Conservation (phyloP, 1,140 invertebrate genomes). For the Zaprionus tsacasi region DNA sequence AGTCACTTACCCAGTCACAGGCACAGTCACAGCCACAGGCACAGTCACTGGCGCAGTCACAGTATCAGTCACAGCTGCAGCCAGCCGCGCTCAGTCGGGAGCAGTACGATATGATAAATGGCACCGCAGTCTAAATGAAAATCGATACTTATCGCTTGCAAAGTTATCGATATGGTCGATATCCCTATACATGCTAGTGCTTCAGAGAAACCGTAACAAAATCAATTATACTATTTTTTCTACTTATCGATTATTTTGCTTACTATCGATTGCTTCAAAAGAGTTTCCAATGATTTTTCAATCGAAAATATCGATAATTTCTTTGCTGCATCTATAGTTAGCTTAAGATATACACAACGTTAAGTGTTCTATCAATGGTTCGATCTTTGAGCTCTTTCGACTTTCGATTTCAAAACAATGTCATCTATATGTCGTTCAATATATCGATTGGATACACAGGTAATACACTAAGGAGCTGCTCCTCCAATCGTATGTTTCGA, state of each 20-base stretch:
- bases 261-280: no score
- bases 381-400: background rate
- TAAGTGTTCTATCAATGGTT: background rate
- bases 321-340: background rate
- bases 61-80: background rate
- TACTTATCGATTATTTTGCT: no score
- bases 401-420: background rate
- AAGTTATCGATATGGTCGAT: background rate
- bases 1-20: background rate
- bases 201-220: no score
- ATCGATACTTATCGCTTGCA: background rate
- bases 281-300: no score
- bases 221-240: no score
- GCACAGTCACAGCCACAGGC: background rate
- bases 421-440: background rate
- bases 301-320: no score
- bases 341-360: background rate
- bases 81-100: conserved; percentile 31
- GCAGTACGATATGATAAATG: conserved; percentile 76
- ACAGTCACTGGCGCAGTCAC: conserved; percentile 7
- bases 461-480: background rate
- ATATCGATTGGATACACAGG: background rate
- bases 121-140: conserved; percentile 71
- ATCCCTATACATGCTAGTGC: no score
- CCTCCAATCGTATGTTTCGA: background rate